Percentiles rank a stretch among this genome's conserved stretches.
Evolutionary conservation across 2,797 vertebrate genomes (phyloP).

Genomic region (Eurystomus glaucurus): DNA sequence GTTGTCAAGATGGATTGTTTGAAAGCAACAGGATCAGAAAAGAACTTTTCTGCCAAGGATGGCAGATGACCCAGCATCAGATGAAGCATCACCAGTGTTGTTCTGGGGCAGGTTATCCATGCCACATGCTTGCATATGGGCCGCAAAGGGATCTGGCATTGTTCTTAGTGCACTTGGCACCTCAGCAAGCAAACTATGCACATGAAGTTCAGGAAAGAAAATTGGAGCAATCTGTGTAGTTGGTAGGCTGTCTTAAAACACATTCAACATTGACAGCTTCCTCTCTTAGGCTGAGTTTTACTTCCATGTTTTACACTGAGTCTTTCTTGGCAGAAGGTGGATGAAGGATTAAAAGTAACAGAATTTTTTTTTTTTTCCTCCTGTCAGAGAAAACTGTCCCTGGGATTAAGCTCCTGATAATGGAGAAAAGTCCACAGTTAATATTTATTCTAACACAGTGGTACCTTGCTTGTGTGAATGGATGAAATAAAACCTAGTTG

Average conservation of each 20-base stretch:
- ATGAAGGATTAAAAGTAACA: background rate
- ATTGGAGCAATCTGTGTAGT: background rate
- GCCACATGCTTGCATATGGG: background rate
- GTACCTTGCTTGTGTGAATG: background rate
- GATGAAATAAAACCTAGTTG: background rate
- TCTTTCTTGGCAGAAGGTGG: background rate
- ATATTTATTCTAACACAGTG: background rate
- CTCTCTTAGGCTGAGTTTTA: background rate
- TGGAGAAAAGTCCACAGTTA: background rate
- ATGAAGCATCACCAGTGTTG: background rate
- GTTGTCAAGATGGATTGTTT: background rate
- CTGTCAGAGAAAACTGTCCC: background rate
- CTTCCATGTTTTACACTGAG: background rate
- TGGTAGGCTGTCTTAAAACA: background rate
- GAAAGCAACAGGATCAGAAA: background rate
- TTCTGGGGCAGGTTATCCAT: background rate
- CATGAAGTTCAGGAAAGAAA: background rate
- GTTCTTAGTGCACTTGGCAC: background rate
- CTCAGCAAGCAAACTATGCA: background rate
- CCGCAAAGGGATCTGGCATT: background rate
- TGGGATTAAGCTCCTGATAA: background rate
- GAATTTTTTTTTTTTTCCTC: background rate
- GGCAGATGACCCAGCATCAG: background rate
- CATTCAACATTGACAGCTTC: background rate
- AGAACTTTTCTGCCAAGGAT: background rate